Evolutionary conservation across 2,797 vertebrate genomes (phyloP), one percentile per base, ranked within the genome.

Genomic region (Alexandromys oeconomus): DNA sequence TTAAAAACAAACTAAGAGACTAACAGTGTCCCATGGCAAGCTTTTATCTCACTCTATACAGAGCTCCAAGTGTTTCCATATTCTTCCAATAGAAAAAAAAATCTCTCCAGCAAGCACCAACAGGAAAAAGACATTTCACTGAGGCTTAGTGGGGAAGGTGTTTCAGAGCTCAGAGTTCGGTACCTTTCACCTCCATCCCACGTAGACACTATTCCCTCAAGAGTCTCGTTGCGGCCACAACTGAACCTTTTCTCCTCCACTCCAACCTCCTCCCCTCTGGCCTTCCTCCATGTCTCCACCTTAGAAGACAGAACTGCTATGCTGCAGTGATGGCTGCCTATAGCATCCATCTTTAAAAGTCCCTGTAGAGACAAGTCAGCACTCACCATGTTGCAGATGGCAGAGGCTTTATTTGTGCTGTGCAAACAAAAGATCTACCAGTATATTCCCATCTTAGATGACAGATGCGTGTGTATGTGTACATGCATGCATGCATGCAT

Each of bases 1-100:
- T 94, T 88, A 86, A 85, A 85, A 78, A 37, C 61, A 89, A 96
- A 76, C 69, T 67, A 69, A 90, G 89, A 88, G 73, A 51, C 1
- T 48, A 73, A 82, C 80, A 88, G 40, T 48, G 67, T n/a, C 46
- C 25, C 14, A 0, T 73, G 77, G 29, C 43, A 27, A 81, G 21
- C 67, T 91, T 96, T 89, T 79, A 19, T 73, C 17, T 78, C 19
- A 57, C 25, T 23, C 19, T 13, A 3, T 48, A 37, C 8, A 74
- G 14, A 81, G 57, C 43, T 86, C 73, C 51, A 31, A 61, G 43
- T 2, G 23, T 67, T 40, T n/a, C 54, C 77, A 78, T 46, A 74
- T 73, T 80, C 27, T 73, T 40, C 67, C 71, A 29, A 12, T 48
- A 37, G 88, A 89, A 90, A 89, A 90, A 89, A 90, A 92, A 78